Evolutionary conservation across 2,113 vertebrate species (phyloP).

Genomic region (Rhombomys opimus): DNA sequence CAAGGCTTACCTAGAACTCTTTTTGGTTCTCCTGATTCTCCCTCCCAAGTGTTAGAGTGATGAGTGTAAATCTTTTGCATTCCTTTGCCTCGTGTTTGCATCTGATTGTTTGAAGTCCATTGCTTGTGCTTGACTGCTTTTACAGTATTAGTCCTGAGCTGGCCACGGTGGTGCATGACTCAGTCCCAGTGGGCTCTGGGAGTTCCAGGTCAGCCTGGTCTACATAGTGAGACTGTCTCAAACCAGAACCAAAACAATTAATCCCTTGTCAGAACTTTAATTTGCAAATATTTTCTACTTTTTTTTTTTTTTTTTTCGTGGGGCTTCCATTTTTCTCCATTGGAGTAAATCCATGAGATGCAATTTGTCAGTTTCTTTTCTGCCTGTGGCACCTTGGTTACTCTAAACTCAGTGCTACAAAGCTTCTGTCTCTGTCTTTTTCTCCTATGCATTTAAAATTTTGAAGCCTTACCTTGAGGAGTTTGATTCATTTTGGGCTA

Average conservation of each 20-base stretch:
- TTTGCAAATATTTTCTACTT: slow-evolving; percentile 1
- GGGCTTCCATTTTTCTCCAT: neutral
- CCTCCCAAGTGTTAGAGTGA: neutral
- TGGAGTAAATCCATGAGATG: neutral
- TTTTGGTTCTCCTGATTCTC: neutral
- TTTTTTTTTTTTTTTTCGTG: neutral
- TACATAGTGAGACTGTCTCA: neutral
- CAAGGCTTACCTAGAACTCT: neutral
- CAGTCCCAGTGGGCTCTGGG: neutral
- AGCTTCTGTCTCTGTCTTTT: neutral
- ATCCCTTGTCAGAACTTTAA: neutral
- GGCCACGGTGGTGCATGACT: neutral
- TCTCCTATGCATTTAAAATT: neutral
- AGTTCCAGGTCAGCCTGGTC: neutral
- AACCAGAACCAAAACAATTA: neutral
- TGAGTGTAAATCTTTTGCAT: neutral
- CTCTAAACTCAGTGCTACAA: neutral
- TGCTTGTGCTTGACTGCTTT: neutral
- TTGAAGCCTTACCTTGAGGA: neutral
- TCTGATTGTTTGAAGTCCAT: neutral
- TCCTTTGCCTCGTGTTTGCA: neutral
- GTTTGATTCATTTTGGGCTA: neutral
- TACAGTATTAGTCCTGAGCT: neutral
- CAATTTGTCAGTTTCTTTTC: neutral
- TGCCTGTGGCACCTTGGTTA: neutral